Base-by-base conservation (phyloP, 2,797 vertebrate species). In the Coranthus polyacanthus region DNA sequence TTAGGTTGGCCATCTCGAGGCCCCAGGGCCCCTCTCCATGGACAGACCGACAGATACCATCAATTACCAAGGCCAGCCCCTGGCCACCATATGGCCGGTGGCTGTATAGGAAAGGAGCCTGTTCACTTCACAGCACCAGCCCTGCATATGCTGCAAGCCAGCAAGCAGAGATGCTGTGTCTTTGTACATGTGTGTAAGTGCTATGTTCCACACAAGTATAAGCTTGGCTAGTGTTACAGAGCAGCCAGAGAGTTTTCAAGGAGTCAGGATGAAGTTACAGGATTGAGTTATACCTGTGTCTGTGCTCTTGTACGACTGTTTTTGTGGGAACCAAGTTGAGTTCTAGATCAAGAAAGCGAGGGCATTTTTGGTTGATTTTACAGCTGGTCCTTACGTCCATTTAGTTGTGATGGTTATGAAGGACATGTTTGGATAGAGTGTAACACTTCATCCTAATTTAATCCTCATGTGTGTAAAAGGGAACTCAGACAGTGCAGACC, bases 11-110 rank as follows among this genome's bases (percentile, higher is more conserved):
- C 84, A 84, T 85, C 70, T 80, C 52, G 52, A 81, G 85, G 83
- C 86, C 88, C 81, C 71, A 29, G 81, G 86, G 89, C 86, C 84
- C 83, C 88, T 88, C 75, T 87, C 77, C 70, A 82, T 72, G 79
- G 87, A 84, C 84, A 72, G 79, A 88, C 71, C 86, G 72, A 92
- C 90, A 93, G 93, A 94, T 93, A 94, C 88, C 90, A 91, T 95
- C 93, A 93, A 93, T 93, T 92, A 89, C 88, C 83, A 87, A 88
- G 69, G 90, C 88, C 77, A 79, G 87, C 82, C 78, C 82, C 84
- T 93, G 92, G 83, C 83, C 77, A 86, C 91, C 96, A 96, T 96
- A 95, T 95, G 95, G 94, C 88, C 75, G 75, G 85, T 92, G 87
- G 89, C 89, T 88, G 83, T 93, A 94, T 92, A 91, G 92, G 91